Evolutionary conservation across 2,797 vertebrate species (phyloP), one percentile per base, ranked within the genome.

Genomic region (Rallus crepitans): DNA sequence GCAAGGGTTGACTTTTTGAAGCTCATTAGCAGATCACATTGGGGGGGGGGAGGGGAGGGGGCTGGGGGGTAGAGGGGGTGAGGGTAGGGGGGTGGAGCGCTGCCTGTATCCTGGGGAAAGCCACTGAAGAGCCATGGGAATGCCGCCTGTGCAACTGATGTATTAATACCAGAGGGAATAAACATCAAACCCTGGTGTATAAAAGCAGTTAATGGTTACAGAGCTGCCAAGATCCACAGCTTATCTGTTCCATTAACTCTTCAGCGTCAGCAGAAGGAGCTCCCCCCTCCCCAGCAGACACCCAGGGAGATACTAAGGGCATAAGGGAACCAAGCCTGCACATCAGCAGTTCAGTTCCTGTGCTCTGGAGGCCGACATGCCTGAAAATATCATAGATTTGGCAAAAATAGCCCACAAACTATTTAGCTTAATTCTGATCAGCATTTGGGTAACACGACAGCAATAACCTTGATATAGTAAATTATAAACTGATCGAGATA

Each of bases 401-500:
- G 90, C 68, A 80, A 83, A 92, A 84, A 65, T 10, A 72, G 28
- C 48, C 63, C 33, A 8, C n/a, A 57, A 73, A n/a, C 53, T 75
- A 31, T 57, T 91, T 63, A 90, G 70, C 60, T 91, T 80, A 48
- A 78, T 94, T 83, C 75, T 2, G 15, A 56, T 40, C 40, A 30
- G 61, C 65, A 13, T 42, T 82, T 71, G 56, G 69, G 72, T 73
- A 60, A 48, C 42, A 12, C 2, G 50, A 33, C 55, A 87, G 89
- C 91, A 83, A 42, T 61, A 91, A 89, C 77, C 85, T 65, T 24
- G 64, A 89, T 42, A 60, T 5, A 77, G 83, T 82, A 59, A 89
- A 82, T 90, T 53, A 70, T 35, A 69, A 87, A 35, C 47, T 28
- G 89, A 84, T 53, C 27, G 12, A 95, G 77, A 68, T 31, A 90